A percentile compares a stretch with the other conserved stretches of the same genome.
Evolutionary conservation across 1,140 invertebrate species (phyloP).

Genomic region (Bombus waltoni): DNA sequence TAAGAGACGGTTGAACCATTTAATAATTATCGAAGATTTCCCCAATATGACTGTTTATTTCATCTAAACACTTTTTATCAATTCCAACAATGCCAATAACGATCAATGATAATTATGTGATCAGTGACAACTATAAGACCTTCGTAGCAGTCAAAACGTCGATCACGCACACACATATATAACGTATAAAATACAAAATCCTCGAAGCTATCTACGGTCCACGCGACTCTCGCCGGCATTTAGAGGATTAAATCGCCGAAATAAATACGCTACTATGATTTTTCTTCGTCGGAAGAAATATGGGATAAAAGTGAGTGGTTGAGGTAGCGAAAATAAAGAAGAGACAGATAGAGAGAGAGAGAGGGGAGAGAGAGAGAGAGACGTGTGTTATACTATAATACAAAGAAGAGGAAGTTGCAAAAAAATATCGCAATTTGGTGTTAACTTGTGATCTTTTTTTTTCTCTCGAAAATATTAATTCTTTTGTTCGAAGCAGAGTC

Average conservation of each 20-base stretch:
- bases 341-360: neutral
- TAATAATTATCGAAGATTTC: no score
- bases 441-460: neutral
- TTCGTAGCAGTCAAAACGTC: neutral
- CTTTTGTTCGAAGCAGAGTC: neutral
- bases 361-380: no score
- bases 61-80: neutral
- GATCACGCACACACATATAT: neutral
- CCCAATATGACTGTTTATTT: neutral
- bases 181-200: neutral
- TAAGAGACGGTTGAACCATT: no score
- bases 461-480: constrained; percentile 5
- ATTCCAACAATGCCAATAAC: neutral
- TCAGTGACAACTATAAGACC: neutral
- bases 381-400: neutral
- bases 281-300: neutral
- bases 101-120: neutral
- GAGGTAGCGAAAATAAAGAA: neutral
- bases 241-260: constrained; percentile 3
- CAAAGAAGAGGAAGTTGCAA: neutral
- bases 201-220: neutral
- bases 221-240: neutral
- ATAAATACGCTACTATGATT: neutral
- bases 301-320: neutral
- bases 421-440: no score